Evolutionary conservation across 2,113 vertebrate genomes (phyloP), one percentile per base, ranked within the genome.

Genomic region (Microcebus ravelobensis): DNA sequence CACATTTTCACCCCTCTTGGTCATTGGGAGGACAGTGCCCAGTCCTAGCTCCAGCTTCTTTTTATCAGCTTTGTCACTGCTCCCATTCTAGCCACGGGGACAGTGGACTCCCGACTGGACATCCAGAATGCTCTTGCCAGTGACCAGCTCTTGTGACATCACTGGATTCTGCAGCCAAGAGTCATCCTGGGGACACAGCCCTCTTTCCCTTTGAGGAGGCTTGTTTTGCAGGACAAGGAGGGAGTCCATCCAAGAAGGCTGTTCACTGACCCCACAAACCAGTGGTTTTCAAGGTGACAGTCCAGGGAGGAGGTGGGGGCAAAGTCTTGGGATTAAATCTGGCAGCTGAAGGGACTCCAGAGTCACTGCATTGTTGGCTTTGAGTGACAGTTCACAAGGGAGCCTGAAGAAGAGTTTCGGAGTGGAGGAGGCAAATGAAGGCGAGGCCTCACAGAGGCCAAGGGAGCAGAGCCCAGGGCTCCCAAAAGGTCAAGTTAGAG

Each of bases 91-190:
- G 57, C 55, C 82, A 23, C 31, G 18, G 45, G n/a, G 31, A 55
- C 59, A 36, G 52, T 15, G 5, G 70, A 70, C 70, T 68, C 73
- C 11, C 74, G 74, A 25, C 31, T 31, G 21, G n/a, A 50, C 15
- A 2, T 65, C 39, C 17, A 55, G 92, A 87, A 94, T n/a, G 17
- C 80, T 90, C 83, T 68, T 39, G 34, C 50, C 77, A 15, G 1
- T 29, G 36, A n/a, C 67, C 63, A 15, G 34, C 63, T 20, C 80
- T 80, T 97, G 42, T 96, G 96, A 96, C 88, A 34, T 96, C 96
- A 92, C 55, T 48, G 34, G 21, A 20, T 92, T 96, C 85, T 3
- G 2, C 15, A 31, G 79, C 34, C 91, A 12, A 5, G 13, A 34
- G 36, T 39, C 80, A 5, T 1, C 5, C 3, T 31, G 50, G 57